A percentile compares a stretch with the other conserved stretches of the same genome.
These are phyloP conservation scores for Elmis aenea DNA, from an alignment of 2,888 invertebrate species.

Conservation along the genomic window DNA sequence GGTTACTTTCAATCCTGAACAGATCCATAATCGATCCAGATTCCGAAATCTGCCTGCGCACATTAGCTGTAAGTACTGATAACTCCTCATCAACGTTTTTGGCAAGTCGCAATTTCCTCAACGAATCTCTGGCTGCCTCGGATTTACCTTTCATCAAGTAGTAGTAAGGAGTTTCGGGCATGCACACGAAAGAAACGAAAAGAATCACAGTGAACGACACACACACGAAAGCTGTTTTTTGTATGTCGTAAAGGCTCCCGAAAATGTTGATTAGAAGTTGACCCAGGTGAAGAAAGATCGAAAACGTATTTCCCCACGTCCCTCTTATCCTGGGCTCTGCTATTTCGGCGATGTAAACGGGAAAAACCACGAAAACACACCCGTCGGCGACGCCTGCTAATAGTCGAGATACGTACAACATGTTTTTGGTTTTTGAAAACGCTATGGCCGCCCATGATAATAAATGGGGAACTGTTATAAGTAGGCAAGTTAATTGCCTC, in stretches of 20 bases:
- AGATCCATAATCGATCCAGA: conserved; percentile 32
- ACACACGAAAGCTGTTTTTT: conserved; percentile 50
- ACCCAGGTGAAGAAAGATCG: conserved; percentile 29
- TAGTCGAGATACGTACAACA: conserved; percentile 33
- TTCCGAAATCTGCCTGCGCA: conserved; percentile 35
- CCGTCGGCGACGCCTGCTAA: conserved; percentile 32
- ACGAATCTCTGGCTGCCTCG: conserved; percentile 29
- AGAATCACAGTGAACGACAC: conserved; percentile 26
- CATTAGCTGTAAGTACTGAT: conserved; percentile 26
- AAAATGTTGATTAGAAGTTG: conserved; percentile 46
- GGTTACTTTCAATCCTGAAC: conserved; percentile 30
- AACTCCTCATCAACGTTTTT: conserved; percentile 33
- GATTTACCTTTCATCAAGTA: conserved; percentile 30
- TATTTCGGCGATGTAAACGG: conserved; percentile 36
- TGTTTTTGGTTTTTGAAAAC: conserved; percentile 26
- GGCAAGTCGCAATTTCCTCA: conserved; percentile 29
- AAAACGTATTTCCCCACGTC: conserved; percentile 32
- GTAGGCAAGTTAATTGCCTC: conserved; percentile 30
- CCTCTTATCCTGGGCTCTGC: conserved; percentile 33
- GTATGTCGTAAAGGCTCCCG: conserved; percentile 53
- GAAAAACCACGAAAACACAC: conserved; percentile 29
- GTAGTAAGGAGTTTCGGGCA: conserved; percentile 40
- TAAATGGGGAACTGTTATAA: conserved; percentile 31
- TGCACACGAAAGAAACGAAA: conserved; percentile 25
- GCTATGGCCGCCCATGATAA: conserved; percentile 30